These are phyloP conservation scores for Polypterus bichir DNA, from an alignment of 2,113 vertebrate genomes.

Conservation along the genomic window DNA sequence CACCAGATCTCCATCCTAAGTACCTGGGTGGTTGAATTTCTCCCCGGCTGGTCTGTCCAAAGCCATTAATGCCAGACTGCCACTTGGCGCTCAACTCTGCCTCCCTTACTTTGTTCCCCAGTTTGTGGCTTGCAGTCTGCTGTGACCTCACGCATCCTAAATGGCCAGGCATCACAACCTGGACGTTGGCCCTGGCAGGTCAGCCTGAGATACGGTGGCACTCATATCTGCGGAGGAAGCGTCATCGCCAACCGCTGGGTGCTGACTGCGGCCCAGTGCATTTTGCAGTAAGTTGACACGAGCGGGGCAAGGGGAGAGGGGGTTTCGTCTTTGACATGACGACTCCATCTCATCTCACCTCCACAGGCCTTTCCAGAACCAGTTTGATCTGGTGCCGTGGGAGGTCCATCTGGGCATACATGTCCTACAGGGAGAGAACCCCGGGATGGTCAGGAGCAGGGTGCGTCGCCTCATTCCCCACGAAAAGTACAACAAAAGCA, in stretches of 20 bases:
- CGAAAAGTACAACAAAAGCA: no score
- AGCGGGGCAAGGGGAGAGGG: no score
- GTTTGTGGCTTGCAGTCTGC: constrained; percentile 26
- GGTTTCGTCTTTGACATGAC: background rate
- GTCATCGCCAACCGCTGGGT: constrained; percentile 49
- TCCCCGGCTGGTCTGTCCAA: no score
- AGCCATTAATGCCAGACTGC: no score
- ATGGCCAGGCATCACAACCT: constrained; percentile 39
- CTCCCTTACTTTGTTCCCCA: background rate
- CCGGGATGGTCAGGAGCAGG: no score
- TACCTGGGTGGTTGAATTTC: no score
- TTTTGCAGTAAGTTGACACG: constrained; percentile 30
- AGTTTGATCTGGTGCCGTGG: no score
- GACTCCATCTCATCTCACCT: background rate
- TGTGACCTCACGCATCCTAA: constrained; percentile 38
- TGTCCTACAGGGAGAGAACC: background rate
- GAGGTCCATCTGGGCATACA: background rate
- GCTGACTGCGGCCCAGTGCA: constrained; percentile 53
- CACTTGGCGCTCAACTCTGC: background rate
- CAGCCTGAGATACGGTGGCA: constrained; percentile 40
- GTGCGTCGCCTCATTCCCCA: no score
- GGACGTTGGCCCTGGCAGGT: constrained; percentile 58
- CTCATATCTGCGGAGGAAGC: constrained; percentile 50
- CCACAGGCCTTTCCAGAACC: no score
- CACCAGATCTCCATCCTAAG: no score